These are phyloP conservation scores for Tragulus kanchil DNA, from an alignment of 2,113 vertebrate genomes.

Conservation along the genomic window DNA sequence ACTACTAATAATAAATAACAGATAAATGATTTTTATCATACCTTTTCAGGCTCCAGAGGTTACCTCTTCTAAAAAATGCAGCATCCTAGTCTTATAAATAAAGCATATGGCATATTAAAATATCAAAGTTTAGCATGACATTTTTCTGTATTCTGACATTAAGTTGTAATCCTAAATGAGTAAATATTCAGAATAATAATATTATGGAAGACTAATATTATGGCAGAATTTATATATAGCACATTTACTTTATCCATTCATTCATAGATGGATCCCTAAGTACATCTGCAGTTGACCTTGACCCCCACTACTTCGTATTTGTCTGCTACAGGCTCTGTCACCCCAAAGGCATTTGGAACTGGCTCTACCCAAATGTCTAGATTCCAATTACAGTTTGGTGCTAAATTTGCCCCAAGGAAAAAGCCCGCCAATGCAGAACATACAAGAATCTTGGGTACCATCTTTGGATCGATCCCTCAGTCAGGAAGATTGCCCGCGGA, in stretches of 20 bases:
- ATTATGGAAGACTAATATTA: background rate
- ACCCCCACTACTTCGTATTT: background rate
- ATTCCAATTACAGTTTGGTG: no score
- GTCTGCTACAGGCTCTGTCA: background rate
- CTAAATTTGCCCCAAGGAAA: no score
- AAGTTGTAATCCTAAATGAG: background rate
- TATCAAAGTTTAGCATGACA: background rate
- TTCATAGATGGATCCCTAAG: no score
- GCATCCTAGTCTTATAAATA: background rate
- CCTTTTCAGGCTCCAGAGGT: background rate
- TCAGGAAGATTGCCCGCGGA: background rate
- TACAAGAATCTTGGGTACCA: background rate
- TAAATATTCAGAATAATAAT: background rate
- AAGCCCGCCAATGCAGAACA: rapidly evolving
- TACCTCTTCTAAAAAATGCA: background rate
- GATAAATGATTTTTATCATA: background rate
- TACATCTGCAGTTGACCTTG: background rate
- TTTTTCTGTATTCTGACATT: background rate
- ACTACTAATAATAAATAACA: background rate
- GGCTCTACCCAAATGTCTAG: no score
- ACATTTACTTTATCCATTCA: background rate
- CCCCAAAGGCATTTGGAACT: background rate
- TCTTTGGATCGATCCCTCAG: rapidly evolving
- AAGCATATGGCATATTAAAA: background rate
- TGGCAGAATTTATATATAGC: background rate